Evolutionary conservation across 1,140 invertebrate species (phyloP), one percentile per base, ranked within the genome.

Genomic region (Zophobas morio): DNA sequence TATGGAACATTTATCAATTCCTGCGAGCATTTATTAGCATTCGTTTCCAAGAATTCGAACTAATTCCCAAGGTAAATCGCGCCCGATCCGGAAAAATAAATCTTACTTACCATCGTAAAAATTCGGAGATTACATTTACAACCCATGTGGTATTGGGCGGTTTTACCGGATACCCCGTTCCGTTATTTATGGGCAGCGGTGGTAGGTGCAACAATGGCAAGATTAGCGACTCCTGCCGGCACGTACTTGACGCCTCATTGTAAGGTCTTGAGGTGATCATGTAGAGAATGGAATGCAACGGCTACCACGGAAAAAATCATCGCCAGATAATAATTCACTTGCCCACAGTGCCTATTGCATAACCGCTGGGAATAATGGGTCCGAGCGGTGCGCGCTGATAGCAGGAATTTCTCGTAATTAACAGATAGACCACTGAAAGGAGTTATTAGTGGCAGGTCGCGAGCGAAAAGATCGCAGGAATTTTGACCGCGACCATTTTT

Each of bases 181-280:
- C 20, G 20, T 20, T 20, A 20, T 20, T 20, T 20, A 20, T 20
- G 20, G 20, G 20, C 20, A 20, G 20, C 20, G 20, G 53, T 54
- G 8, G 1, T 72, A 37, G 72, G 47, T 74, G 53, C 39, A 74
- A 74, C 72, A 74, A 74, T 74, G 56, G 54, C n/a, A n/a, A 34
- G 47, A 74, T 74, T 74, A 54, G 53, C 60, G 53, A 54, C 40
- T 74, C 72, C 72, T 74, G 72, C 53, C 34, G 53, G 72, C 72
- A 74, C 72, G 72, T 74, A 74, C 72, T 74, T 74, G 72, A 57
- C 72, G 72, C 72, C 72, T 74, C 54, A 74, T 74, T 74, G 72
- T 74, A 74, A 74, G 72, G 72, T 74, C 72, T 74, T 74, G 36
- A 74, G 72, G 72, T 74, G 72, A 74, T 74, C 72, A 74, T 74